Conservation (phyloP, 35 echinoderm and acorn worm species). For the Eucidaris tribuloides region DNA sequence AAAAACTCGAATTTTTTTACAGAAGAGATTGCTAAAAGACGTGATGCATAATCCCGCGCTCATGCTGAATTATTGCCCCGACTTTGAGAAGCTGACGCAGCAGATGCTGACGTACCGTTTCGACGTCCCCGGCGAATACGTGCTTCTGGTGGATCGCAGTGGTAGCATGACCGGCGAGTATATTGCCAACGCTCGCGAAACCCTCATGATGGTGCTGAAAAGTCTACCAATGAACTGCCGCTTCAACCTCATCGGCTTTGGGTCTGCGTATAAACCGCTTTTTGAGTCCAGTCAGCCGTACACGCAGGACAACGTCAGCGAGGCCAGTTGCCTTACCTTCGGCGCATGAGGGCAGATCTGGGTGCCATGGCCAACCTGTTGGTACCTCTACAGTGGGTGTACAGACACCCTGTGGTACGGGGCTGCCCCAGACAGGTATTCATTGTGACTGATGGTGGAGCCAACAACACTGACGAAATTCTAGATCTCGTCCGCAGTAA, state of each 20-base stretch:
- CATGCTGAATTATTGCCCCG: constrained; percentile 96
- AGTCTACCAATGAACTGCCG: constrained; percentile 88
- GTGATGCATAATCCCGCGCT: constrained; percentile 93
- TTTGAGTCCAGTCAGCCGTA: constrained; percentile 94
- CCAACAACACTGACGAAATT: constrained; percentile 76
- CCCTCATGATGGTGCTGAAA: constrained; percentile 91
- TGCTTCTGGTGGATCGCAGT: constrained; percentile 89
- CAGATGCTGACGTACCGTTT: constrained; percentile 73
- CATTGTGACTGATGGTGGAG: constrained; percentile 83
- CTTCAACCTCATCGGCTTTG: constrained; percentile 96
- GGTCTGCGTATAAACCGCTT: constrained; percentile 82
- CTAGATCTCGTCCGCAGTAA: constrained; percentile 78
- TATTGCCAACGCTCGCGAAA: constrained; percentile 90
- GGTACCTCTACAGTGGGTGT: constrained; percentile 78
- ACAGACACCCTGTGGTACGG: constrained; percentile 51
- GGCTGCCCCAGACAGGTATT: constrained; percentile 91
- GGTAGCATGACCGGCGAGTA: constrained; percentile 97
- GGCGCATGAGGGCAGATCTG: constrained; percentile 86
- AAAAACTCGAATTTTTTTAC: constrained; percentile 43
- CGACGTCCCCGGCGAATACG: constrained; percentile 92
- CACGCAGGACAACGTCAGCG: constrained; percentile 85
- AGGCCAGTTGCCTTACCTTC: constrained; percentile 87
- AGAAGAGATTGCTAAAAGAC: constrained; percentile 86
- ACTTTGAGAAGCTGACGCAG: constrained; percentile 77
- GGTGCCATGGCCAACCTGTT: constrained; percentile 74